Percentiles rank a stretch among this genome's conserved stretches.
phyloP scores from a whole-genome alignment of 23 tunicate species.

The Styela clava region DNA sequence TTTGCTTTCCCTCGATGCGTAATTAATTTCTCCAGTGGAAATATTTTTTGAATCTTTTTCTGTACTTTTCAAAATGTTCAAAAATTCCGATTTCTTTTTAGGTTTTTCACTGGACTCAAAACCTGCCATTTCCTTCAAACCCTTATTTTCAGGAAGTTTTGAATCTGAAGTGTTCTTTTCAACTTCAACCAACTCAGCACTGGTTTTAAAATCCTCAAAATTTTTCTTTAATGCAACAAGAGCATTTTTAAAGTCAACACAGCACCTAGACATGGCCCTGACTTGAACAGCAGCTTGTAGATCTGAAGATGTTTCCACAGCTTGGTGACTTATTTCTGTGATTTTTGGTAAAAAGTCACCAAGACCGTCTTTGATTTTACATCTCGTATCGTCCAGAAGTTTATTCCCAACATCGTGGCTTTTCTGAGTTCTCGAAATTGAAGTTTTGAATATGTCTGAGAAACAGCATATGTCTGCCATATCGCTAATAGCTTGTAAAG shows the following conservation, averaged over 20 bases:
- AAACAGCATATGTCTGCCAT: not conserved
- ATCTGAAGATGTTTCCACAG: not conserved
- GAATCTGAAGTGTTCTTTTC: not conserved
- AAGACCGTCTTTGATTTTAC: slow-evolving; percentile 12
- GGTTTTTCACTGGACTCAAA: not conserved
- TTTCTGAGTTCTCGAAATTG: not conserved
- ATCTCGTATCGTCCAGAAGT: not conserved
- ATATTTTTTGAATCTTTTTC: too few species aligned
- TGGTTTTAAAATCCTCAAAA: not conserved
- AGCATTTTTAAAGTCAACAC: not conserved
- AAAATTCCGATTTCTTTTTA: not conserved
- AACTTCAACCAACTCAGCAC: not conserved
- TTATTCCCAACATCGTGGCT: not conserved
- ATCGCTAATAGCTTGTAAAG: not conserved
- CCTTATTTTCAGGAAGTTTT: not conserved
- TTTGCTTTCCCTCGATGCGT: too few species aligned
- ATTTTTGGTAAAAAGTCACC: not conserved
- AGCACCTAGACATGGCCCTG: not conserved
- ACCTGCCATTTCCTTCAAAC: not conserved
- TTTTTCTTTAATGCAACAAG: not conserved
- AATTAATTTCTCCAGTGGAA: too few species aligned
- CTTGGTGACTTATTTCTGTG: not conserved
- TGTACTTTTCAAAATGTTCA: not conserved
- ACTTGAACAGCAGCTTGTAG: slow-evolving; percentile 5
- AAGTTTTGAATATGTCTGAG: not conserved